Evolutionary conservation across 2,113 vertebrate genomes (phyloP).

Genomic region (Oryctolagus cuniculus): mOryCun1.1 NC_091439.1:69287001-69287500

Average conservation of each 20-base stretch:
- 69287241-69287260: not conserved
- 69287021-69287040: conserved; percentile 36
- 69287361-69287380: conserved; percentile 49
- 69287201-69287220: not conserved
- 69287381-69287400: not conserved
- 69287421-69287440: conserved; percentile 54
- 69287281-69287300: not conserved
- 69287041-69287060: not conserved
- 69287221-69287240: not conserved
- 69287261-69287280: conserved; percentile 7
- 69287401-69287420: not conserved
- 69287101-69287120: not conserved
- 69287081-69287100: not conserved
- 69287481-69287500: not conserved
- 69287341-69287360: conserved; percentile 16
- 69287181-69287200: not conserved
- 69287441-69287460: conserved; percentile 16
- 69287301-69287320: not conserved
- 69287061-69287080: not conserved
- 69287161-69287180: conserved; percentile 36
- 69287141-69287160: not conserved
- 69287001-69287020: conserved; percentile 31
- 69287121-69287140: not conserved
- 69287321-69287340: conserved; percentile 11
- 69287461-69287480: conserved; percentile 45